phyloP scores from a whole-genome alignment of 2,797 vertebrate genomes.

The Enteromius radiatus region DNA sequence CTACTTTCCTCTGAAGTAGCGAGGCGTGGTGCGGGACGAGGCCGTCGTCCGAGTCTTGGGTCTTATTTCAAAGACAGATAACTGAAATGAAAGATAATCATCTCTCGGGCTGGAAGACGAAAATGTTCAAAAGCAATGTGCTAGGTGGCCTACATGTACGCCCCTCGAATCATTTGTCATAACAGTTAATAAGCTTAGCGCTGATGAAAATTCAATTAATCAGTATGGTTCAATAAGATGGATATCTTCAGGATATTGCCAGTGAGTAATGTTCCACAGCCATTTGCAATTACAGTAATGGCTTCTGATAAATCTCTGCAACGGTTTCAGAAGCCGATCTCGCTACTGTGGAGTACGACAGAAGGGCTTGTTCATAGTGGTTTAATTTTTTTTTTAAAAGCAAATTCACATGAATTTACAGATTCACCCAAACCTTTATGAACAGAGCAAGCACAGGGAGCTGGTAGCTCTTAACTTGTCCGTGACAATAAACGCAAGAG shows the following conservation, averaged over 20 bases:
- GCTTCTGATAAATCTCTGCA: slow-evolving; percentile 58
- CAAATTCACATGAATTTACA: no score
- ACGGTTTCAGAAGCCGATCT: slow-evolving; percentile 36
- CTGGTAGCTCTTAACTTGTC: slow-evolving; percentile 7
- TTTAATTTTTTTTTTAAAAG: no score
- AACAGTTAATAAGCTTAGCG: slow-evolving; percentile 58
- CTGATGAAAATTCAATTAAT: slow-evolving; percentile 64
- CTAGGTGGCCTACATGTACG: slow-evolving; percentile 15
- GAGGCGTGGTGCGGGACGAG: slow-evolving; percentile 33
- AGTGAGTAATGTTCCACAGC: slow-evolving; percentile 59
- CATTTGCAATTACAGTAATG: slow-evolving; percentile 64
- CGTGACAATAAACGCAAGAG: slow-evolving; percentile 51
- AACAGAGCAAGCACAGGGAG: slow-evolving; percentile 8
- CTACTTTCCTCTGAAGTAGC: slow-evolving; percentile 8
- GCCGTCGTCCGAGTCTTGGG: background rate
- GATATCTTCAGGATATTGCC: slow-evolving; percentile 63
- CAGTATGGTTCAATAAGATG: slow-evolving; percentile 58
- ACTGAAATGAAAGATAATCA: slow-evolving; percentile 44
- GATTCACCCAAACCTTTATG: background rate
- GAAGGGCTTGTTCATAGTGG: background rate
- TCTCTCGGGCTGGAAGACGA: slow-evolving; percentile 20
- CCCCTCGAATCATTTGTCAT: slow-evolving; percentile 57
- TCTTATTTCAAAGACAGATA: slow-evolving; percentile 46
- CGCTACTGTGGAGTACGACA: background rate
- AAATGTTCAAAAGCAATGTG: slow-evolving; percentile 36